Evolutionary conservation across 1,140 invertebrate genomes (phyloP), one percentile per base, ranked within the genome.

Genomic region (Solen grandis): DNA sequence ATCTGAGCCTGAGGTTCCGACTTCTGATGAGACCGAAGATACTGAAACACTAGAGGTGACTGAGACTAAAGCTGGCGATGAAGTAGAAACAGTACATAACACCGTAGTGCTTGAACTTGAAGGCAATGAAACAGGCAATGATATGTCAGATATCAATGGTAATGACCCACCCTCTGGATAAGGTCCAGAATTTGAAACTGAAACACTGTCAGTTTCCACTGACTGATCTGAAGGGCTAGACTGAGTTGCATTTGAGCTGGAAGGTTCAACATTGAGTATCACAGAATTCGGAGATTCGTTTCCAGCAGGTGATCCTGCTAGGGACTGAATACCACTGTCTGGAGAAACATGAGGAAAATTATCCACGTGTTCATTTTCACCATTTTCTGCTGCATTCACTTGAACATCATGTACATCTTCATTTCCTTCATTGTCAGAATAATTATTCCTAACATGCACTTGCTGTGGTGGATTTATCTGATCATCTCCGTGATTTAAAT

Each of bases 281-380:
- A 50, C 59, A 33, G 65, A 60, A 38, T 80, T 77, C 52, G 83
- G 81, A 33, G 85, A 85, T 63, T 87, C 85, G 38, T 87, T 81
- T 13, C 85, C 83, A n/a, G 83, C 93, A 0, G 96, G 96, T 85
- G 96, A 97, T 78, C 97, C 97, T 82, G 96, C 95, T 55, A 96
- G 96, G 5, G 96, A 96, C 73, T 96, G 95, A 50, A 98, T 97
- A n/a, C 97, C 97, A 50, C 96, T 97, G 91, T 98, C 97, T 0
- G 96, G 96, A 1, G 96, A 97, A 10, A 97, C 96, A 91, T 97
- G 52, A 1, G 55, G 57, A 41, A 66, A 66, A 19, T 76, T 66
- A 5, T 76, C 74, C 62, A 57, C 36, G 60, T 73, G 41, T 46
- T 46, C 41, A 46, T 10, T 19, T 46, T 46, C 41, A 46, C 41